Base-by-base conservation (phyloP, 2,797 vertebrate genomes). In the Lophius americanus region DNA sequence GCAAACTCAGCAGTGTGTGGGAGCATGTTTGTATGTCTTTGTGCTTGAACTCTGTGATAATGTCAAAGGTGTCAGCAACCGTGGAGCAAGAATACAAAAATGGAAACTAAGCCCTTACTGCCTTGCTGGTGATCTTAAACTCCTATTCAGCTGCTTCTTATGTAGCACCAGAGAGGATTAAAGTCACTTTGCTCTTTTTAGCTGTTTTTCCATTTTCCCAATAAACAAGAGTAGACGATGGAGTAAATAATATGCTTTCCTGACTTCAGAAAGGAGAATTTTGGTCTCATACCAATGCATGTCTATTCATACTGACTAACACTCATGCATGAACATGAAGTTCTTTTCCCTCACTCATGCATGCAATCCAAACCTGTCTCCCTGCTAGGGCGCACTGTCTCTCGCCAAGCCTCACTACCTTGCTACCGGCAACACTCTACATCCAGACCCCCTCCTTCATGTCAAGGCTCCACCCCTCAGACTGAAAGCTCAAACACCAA, bases 311-410 rank as follows among this genome's bases (percentile, higher is more conserved):
- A 7, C 67, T 58, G 8, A 49, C 70, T 33, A 2, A 32, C 65
- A 64, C 52, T 7, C 56, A 69, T 43, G 64, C 76, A 76, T 51
- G 62, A 12, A 52, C 64, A 13, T 13, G 5, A 41, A 51, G 33
- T 3, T 43, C 69, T 66, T 14, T 23, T 51, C 74, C 57, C 63
- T 76, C 71, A 72, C 58, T 67, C 79, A 65, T 60, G 75, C 83
- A 82, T 75, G 73, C 80, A 65, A 43, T 38, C 60, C 46, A 32
- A 78, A 74, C 86, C 84, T 91, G 90, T 90, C 82, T 87, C 86
- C 87, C 78, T 83, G 55, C 64, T 83, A 94, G 94, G 94, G 66
- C 90, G 89, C 88, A 91, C 92, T 63, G 89, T 95, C 53, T 90
- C 93, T 61, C 92, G 93, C 1, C 87, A 92, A 70, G 78, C 84